These are phyloP conservation scores for Drosophila chauvacae DNA, from an alignment of 1,140 invertebrate species.

Conservation along the genomic window DNA sequence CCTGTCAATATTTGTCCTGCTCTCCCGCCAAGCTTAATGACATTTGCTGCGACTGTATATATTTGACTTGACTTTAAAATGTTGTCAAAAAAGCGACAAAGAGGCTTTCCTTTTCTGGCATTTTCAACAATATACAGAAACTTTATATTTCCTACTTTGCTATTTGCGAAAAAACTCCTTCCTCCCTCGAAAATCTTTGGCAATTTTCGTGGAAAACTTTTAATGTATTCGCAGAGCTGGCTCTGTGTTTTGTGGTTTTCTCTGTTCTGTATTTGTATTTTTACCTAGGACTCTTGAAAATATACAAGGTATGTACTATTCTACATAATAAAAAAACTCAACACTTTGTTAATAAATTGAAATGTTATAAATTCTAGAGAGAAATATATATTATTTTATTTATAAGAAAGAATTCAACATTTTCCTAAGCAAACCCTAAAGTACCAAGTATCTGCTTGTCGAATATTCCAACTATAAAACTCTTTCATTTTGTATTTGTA, in stretches of 20 bases:
- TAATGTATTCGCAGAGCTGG: conserved; percentile 64
- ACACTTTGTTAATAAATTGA: background rate
- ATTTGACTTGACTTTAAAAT: conserved; percentile 61
- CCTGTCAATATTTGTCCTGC: conserved; percentile 55
- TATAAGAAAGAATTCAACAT: background rate
- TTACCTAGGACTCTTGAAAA: background rate
- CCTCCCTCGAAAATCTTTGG: conserved; percentile 46
- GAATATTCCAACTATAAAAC: background rate
- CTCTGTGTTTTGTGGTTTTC: conserved; percentile 60
- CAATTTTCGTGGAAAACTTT: conserved; percentile 70
- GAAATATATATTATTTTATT: background rate
- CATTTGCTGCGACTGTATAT: conserved; percentile 34
- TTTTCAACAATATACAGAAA: conserved; percentile 17
- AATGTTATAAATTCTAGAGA: background rate
- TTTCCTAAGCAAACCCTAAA: background rate
- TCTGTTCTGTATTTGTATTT: conserved; percentile 53
- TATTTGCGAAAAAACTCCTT: conserved; percentile 42
- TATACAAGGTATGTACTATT: background rate
- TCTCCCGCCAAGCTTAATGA: conserved; percentile 38
- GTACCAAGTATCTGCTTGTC: background rate
- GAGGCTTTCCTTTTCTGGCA: conserved; percentile 35
- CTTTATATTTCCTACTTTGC: conserved; percentile 56
- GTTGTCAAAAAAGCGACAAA: conserved; percentile 10
- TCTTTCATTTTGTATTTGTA: conserved; percentile 57
- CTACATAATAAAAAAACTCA: too few relatives aligned